Evolutionary conservation across 1,140 invertebrate genomes (phyloP), one percentile per base, ranked within the genome.

Genomic region (Diabrotica virgifera): DNA sequence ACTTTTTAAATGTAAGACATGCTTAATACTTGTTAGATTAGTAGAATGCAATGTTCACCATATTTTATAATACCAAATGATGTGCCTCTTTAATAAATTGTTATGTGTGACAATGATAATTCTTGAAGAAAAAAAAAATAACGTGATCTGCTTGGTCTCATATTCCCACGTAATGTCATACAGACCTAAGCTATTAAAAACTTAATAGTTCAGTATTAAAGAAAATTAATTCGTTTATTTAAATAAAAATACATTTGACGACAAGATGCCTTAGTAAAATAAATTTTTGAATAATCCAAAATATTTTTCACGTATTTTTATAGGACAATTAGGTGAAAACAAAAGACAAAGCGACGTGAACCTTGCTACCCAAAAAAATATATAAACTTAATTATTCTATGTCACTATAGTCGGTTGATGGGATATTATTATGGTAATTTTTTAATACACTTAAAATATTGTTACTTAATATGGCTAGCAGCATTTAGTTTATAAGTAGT

Each of bases 61-160:
- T 70, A 74, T 74, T 75, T 75, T 70, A 76, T 75, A 74, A 75
- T 77, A 77, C 76, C 76, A 77, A 77, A 76, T 70, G 66, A 77
- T 77, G 76, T 77, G 76, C 76, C 76, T 77, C 71, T 77, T 46
- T 73, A 64, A 73, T 64, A 69, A 66, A 56, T 65, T 63, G 58
- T 66, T 63, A 63, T 10, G n/a, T 68, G 60, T 66, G 68, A 66
- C 62, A 68, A 65, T 60, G 53, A 69, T 64, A 52, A 70, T 59
- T 64, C 40, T 64, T 53, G 62, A 61, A 54, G 36, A 52, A 62
- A 60, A 60, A 60, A 66, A 62, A 55, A 46, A 46, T 46, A n/a
- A 58, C 72, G 70, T 74, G 74, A 73, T 72, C 71, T 72, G 73
- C 70, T 74, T 66, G 72, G 74, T 76, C 74, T 75, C 69, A 71